Percentiles rank a stretch among this genome's conserved stretches.
Conservation (phyloP, 2,888 invertebrate genomes). For the Amphipyra berbera region DNA sequence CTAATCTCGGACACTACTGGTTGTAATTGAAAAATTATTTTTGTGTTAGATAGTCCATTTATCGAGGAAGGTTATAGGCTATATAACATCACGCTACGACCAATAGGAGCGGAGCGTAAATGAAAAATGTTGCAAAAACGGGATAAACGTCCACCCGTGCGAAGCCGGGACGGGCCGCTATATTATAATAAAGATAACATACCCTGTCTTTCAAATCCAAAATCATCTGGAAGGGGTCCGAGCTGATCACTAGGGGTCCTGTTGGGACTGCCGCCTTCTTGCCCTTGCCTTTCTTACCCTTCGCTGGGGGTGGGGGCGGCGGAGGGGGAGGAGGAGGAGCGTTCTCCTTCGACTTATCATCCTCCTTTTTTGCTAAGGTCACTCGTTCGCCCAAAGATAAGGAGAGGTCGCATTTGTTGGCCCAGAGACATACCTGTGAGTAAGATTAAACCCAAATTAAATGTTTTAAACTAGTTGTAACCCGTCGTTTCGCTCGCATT, state of each 20-base stretch:
- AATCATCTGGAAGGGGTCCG: conserved; percentile 79
- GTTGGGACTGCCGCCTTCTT: conserved; percentile 77
- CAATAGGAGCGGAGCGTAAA: too few relatives aligned
- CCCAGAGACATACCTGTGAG: conserved; percentile 96
- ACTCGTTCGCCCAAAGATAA: conserved; percentile 93
- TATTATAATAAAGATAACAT: not conserved
- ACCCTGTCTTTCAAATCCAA: conserved; percentile 77
- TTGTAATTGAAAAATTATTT: too few relatives aligned
- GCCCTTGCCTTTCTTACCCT: not conserved
- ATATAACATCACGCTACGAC: too few relatives aligned
- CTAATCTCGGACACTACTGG: too few relatives aligned
- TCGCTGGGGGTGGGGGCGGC: not conserved
- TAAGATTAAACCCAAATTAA: conserved; percentile 16
- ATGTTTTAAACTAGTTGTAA: too few relatives aligned
- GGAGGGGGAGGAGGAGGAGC: conserved; percentile 9
- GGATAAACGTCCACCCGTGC: too few relatives aligned
- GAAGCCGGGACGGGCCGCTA: too few relatives aligned
- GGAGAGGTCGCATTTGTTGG: conserved; percentile 98
- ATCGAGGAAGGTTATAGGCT: too few relatives aligned
- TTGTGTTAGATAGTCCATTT: too few relatives aligned
- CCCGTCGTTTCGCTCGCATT: too few relatives aligned
- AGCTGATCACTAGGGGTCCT: conserved; percentile 77
- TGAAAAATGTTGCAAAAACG: too few relatives aligned
- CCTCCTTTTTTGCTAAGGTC: conserved; percentile 73
- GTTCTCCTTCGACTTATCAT: conserved; percentile 2